Percentiles rank a stretch among this genome's conserved stretches.
phyloP scores from a whole-genome alignment of 2,888 invertebrate genomes.

The Caenorhabditis sulstoni region DNA sequence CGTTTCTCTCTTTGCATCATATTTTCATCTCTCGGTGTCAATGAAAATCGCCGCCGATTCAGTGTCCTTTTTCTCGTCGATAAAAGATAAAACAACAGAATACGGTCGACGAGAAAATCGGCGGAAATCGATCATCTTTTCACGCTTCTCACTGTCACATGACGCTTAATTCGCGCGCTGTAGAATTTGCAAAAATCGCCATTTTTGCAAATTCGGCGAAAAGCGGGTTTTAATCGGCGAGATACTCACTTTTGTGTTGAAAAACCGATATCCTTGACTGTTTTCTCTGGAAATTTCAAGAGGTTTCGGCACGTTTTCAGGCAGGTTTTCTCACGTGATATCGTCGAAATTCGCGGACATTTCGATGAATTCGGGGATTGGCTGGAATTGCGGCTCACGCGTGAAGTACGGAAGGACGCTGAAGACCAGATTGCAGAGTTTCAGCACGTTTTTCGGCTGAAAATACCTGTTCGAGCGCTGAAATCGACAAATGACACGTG shows the following conservation, averaged over 20 bases:
- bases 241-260: constrained; percentile 44
- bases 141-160: too few species aligned
- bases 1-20: too few species aligned
- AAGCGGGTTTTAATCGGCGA: background rate
- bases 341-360: constrained; percentile 32
- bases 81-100: too few species aligned
- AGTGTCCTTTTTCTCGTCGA: too few species aligned
- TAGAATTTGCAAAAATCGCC: too few species aligned
- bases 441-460: background rate
- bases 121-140: too few species aligned
- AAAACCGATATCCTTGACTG: constrained; percentile 62
- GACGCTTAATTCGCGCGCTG: too few species aligned
- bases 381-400: constrained; percentile 31
- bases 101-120: too few species aligned
- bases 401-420: constrained; percentile 43
- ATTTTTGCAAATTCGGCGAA: too few species aligned
- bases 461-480: constrained; percentile 21
- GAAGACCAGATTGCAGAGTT: background rate
- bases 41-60: too few species aligned
- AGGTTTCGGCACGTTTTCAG: too few species aligned
- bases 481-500: constrained; percentile 47
- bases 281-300: constrained; percentile 39
- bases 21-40: too few species aligned
- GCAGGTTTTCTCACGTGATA: constrained; percentile 28
- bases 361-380: constrained; percentile 40